A percentile compares a stretch with the other conserved stretches of the same genome.
Evolutionary conservation across 2,888 invertebrate species (phyloP).

Genomic region (Aphodius granarius): DNA sequence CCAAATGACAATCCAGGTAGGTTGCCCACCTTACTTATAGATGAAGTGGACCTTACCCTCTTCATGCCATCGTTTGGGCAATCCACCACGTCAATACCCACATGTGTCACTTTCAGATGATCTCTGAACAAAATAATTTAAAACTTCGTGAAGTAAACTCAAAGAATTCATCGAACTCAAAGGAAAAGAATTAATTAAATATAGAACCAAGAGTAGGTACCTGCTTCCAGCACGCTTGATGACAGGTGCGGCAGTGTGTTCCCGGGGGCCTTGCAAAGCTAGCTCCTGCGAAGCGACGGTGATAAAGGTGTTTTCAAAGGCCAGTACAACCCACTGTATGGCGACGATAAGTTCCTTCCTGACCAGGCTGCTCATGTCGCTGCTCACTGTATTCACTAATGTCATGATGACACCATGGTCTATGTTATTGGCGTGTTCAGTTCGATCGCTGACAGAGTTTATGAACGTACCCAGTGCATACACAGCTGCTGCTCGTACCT

Average conservation of each 20-base stretch:
- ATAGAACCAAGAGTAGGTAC: conserved; percentile 32
- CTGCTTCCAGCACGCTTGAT: conserved; percentile 47
- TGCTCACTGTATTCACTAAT: conserved; percentile 73
- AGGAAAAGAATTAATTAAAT: neutral
- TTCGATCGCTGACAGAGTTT: conserved; percentile 78
- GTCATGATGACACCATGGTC: conserved; percentile 92
- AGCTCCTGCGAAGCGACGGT: conserved; percentile 70
- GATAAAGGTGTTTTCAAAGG: conserved; percentile 87
- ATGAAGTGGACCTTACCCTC: conserved; percentile 70
- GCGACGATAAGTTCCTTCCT: conserved; percentile 86
- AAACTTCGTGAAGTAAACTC: neutral
- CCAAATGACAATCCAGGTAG: conserved; percentile 50
- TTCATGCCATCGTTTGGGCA: conserved; percentile 52
- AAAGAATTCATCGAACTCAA: no score
- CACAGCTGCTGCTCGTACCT: conserved; percentile 89
- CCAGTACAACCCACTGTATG: conserved; percentile 80
- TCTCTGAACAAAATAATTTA: conserved; percentile 24
- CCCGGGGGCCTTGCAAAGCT: conserved; percentile 46
- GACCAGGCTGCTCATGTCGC: conserved; percentile 85
- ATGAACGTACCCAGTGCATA: conserved; percentile 95
- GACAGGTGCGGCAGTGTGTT: conserved; percentile 43
- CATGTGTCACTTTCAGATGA: conserved; percentile 27
- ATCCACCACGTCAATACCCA: conserved; percentile 31
- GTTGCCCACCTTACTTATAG: conserved; percentile 61
- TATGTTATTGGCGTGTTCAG: conserved; percentile 91